phyloP scores from a whole-genome alignment of 35 echinoderm and acorn worm species.

The Lytechinus pictus region DNA sequence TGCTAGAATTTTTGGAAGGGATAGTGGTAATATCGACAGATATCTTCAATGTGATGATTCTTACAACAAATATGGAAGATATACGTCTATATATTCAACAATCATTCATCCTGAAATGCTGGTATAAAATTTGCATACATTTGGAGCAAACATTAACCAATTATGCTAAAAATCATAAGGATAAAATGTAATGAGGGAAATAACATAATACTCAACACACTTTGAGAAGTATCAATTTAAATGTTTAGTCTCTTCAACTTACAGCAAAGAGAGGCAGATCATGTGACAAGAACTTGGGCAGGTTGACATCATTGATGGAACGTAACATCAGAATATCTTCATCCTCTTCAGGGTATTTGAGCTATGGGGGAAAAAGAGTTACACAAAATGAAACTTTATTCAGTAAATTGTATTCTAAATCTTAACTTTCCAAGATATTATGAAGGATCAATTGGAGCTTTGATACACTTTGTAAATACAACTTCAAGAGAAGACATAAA shows the following conservation, averaged over 20 bases:
- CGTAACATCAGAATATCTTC: conserved; percentile 99
- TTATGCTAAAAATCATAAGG: not conserved
- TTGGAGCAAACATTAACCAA: no score
- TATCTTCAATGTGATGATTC: no score
- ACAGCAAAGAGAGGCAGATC: conserved; percentile 97
- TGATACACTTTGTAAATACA: not conserved
- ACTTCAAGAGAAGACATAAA: no score
- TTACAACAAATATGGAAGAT: no score
- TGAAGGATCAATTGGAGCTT: not conserved
- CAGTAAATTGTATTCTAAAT: not conserved
- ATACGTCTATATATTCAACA: no score
- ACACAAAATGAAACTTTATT: not conserved
- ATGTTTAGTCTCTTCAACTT: conserved; percentile 21
- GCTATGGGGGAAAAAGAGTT: conserved; percentile 50
- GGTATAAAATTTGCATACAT: no score
- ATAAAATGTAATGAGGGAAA: not conserved
- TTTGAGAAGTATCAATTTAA: not conserved
- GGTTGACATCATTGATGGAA: conserved; percentile 98
- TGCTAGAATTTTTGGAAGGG: no score
- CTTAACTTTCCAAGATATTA: not conserved
- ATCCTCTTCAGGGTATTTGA: conserved; percentile 97
- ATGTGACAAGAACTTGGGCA: conserved; percentile 98
- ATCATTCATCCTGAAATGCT: no score
- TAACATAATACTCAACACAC: not conserved
- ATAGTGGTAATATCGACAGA: no score